phyloP scores from a whole-genome alignment of 2,888 invertebrate species.

The Ophioninae sp. region DNA sequence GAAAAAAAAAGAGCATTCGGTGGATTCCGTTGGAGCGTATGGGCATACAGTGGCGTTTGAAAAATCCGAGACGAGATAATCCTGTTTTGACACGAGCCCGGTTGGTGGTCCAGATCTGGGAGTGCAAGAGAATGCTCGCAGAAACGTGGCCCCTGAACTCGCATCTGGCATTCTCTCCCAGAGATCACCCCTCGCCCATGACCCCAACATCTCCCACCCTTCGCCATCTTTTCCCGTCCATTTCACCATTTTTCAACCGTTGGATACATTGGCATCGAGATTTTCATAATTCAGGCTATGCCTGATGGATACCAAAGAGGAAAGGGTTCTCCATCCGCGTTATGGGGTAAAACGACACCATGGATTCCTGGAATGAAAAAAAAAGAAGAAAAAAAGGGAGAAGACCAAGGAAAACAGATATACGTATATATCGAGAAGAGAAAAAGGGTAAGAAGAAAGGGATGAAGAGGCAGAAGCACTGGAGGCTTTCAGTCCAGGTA shows the following conservation, averaged over 20 bases:
- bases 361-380: conserved; percentile 48
- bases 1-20: conserved; percentile 46
- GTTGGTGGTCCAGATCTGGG: conserved; percentile 69
- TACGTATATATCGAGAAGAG: not conserved
- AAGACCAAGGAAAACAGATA: conserved; percentile 46
- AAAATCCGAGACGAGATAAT: conserved; percentile 67
- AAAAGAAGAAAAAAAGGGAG: conserved; percentile 18
- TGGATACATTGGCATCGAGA: conserved; percentile 60
- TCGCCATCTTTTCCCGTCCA: not conserved
- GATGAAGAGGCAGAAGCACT: conserved; percentile 30
- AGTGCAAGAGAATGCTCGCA: conserved; percentile 56
- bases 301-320: conserved; percentile 42
- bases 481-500: conserved; percentile 49
- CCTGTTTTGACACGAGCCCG: conserved; percentile 74
- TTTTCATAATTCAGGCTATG: conserved; percentile 68
- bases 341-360: conserved; percentile 56
- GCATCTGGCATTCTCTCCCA: conserved; percentile 68
- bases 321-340: conserved; percentile 47
- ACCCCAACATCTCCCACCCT: conserved; percentile 29
- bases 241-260: conserved; percentile 26
- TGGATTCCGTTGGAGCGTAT: not conserved
- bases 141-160: conserved; percentile 63
- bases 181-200: conserved; percentile 13
- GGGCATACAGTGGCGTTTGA: conserved; percentile 38
- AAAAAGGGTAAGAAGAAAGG: conserved; percentile 21